Evolutionary conservation across 2,113 vertebrate genomes (phyloP).

Genomic region (Choloepus hoffmanni): DNA sequence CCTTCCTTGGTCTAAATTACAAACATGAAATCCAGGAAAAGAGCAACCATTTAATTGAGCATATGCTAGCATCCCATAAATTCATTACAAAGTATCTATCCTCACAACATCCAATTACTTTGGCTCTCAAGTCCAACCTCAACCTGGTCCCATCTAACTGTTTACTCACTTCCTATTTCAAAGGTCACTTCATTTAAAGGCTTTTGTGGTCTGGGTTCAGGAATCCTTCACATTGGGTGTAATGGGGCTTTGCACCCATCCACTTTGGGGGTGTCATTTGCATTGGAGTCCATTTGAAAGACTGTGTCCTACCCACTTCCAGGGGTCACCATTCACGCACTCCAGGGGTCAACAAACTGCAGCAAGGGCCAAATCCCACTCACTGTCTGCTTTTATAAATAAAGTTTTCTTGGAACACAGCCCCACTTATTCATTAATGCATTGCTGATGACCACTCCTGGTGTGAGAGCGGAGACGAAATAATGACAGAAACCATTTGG

Average conservation of each 20-base stretch:
- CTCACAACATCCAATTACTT: background rate
- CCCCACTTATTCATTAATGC: rapidly evolving
- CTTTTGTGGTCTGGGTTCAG: background rate
- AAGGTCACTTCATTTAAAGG: background rate
- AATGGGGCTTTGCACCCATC: background rate
- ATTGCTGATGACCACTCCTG: background rate
- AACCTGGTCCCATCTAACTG: background rate
- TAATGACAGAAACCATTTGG: background rate
- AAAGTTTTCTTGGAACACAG: background rate
- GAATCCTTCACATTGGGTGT: background rate
- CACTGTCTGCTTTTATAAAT: background rate
- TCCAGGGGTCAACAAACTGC: background rate
- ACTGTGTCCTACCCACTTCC: background rate
- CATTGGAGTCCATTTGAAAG: background rate
- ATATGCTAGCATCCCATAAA: background rate
- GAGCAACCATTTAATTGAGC: background rate
- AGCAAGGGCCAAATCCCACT: too few species aligned
- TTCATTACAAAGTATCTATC: background rate
- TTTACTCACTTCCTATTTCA: background rate
- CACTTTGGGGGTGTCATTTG: background rate
- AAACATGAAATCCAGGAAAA: background rate
- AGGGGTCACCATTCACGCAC: background rate
- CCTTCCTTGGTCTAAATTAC: background rate
- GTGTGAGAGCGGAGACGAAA: background rate
- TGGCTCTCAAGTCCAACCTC: background rate